These are phyloP conservation scores for Cryptops parisi DNA, from an alignment of 2,888 invertebrate genomes.

Conservation along the genomic window DNA sequence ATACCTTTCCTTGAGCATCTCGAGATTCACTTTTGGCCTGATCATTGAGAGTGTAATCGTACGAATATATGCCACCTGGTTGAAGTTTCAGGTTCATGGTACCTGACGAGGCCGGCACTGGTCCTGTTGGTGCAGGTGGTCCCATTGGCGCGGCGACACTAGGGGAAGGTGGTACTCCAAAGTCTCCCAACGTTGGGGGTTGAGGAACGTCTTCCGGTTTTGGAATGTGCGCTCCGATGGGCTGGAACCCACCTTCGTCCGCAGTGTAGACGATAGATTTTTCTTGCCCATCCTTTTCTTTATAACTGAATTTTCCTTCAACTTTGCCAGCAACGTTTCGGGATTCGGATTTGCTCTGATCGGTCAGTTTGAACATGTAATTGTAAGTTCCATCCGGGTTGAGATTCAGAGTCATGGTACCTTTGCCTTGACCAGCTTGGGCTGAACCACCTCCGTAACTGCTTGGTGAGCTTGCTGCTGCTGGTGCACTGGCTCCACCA, in stretches of 20 bases:
- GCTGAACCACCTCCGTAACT: neutral
- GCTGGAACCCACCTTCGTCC: conserved; percentile 53
- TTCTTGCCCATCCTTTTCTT: conserved; percentile 54
- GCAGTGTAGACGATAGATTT: conserved; percentile 50
- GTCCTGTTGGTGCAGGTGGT: neutral
- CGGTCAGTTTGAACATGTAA: conserved; percentile 5
- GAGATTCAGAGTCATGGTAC: conserved; percentile 1
- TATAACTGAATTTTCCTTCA: conserved; percentile 35
- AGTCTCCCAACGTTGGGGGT: neutral
- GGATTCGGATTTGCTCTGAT: conserved; percentile 6
- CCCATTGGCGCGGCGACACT: neutral
- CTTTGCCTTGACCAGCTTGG: neutral
- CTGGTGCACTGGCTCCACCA: too few relatives aligned
- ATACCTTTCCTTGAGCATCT: conserved; percentile 4
- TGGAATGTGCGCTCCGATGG: conserved; percentile 27
- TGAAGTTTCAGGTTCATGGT: neutral
- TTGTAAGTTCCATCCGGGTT: conserved; percentile 6
- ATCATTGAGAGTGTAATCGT: conserved; percentile 1
- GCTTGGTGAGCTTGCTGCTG: too few relatives aligned
- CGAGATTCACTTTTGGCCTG: conserved; percentile 7
- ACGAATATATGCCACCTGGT: conserved; percentile 1
- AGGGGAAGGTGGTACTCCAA: neutral
- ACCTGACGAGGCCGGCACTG: too few relatives aligned
- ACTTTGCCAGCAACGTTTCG: conserved; percentile 9
- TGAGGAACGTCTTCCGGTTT: too few relatives aligned